phyloP scores from a whole-genome alignment of 1,140 invertebrate genomes.

The Nixonia krombeini region DNA sequence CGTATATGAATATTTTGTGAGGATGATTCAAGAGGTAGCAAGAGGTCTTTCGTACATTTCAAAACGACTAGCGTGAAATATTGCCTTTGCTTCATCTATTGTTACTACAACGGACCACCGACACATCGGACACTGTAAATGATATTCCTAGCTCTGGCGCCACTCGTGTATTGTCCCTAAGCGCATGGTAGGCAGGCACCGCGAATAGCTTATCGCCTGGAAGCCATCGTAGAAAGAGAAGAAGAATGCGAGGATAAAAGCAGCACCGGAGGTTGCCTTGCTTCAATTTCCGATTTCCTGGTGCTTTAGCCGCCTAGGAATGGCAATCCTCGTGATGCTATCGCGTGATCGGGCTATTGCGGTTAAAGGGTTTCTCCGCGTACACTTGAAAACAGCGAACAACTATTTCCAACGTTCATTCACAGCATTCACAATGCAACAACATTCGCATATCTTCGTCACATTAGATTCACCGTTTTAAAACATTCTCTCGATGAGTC shows the following conservation, averaged over 20 bases:
- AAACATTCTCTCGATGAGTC: constrained; percentile 5
- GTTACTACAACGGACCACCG: background rate
- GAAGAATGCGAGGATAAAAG: background rate
- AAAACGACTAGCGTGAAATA: background rate
- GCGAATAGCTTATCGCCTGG: constrained; percentile 2
- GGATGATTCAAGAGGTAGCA: background rate
- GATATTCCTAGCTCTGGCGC: constrained; percentile 2
- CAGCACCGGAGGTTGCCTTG: constrained; percentile 5
- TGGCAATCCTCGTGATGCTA: constrained; percentile 6
- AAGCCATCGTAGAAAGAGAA: constrained; percentile 4
- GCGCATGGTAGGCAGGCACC: background rate
- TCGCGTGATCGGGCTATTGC: constrained; percentile 1
- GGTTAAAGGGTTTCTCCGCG: background rate
- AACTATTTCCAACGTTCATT: no score
- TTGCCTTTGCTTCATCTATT: background rate
- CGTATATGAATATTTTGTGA: background rate
- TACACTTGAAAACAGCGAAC: constrained; percentile 8
- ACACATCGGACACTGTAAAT: background rate
- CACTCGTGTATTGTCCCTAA: background rate
- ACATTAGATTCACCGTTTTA: constrained; percentile 10
- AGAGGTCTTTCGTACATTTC: background rate
- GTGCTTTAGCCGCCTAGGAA: constrained; percentile 13
- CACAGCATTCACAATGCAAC: constrained; percentile 9
- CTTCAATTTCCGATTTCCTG: constrained; percentile 26
- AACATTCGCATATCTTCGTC: constrained; percentile 16